These are phyloP conservation scores for Sigmodon hispidus DNA, from an alignment of 2,113 vertebrate species.

Conservation along the genomic window DNA sequence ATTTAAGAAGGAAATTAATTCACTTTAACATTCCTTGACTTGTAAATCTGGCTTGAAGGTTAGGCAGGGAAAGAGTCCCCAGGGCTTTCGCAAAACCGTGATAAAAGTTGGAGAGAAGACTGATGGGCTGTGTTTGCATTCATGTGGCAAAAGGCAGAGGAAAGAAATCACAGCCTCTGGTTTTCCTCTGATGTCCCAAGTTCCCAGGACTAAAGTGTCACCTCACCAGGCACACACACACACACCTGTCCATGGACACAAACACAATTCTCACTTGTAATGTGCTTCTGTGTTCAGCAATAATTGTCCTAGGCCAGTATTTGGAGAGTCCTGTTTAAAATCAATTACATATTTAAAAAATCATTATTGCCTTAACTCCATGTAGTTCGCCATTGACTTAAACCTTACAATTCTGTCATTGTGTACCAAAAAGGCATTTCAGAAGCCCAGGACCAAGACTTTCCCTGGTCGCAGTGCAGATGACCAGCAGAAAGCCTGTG, in stretches of 20 bases:
- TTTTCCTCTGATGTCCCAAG: too few species aligned
- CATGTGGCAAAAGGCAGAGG: neutral
- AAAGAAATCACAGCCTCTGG: neutral
- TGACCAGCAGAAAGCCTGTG: too few species aligned
- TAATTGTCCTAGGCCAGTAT: neutral
- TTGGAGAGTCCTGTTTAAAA: neutral
- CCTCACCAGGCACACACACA: neutral
- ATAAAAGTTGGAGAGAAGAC: slow-evolving; percentile 3
- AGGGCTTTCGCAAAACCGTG: neutral
- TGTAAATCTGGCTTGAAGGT: slow-evolving; percentile 24
- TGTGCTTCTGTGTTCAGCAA: neutral
- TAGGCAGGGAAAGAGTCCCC: neutral
- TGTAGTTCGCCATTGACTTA: neutral
- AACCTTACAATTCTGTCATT: too few species aligned
- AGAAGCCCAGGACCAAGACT: too few species aligned
- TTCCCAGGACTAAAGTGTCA: neutral
- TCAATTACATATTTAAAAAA: neutral
- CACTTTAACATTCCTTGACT: slow-evolving; percentile 5
- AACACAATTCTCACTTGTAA: neutral
- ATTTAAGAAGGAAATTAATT: neutral
- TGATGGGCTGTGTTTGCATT: rapidly evolving
- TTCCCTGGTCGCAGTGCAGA: neutral
- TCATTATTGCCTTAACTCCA: too few species aligned
- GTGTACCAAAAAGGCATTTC: rapidly evolving
- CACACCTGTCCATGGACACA: rapidly evolving